phyloP scores from a whole-genome alignment of 2,888 invertebrate species.

The Myathropa florea region DNA sequence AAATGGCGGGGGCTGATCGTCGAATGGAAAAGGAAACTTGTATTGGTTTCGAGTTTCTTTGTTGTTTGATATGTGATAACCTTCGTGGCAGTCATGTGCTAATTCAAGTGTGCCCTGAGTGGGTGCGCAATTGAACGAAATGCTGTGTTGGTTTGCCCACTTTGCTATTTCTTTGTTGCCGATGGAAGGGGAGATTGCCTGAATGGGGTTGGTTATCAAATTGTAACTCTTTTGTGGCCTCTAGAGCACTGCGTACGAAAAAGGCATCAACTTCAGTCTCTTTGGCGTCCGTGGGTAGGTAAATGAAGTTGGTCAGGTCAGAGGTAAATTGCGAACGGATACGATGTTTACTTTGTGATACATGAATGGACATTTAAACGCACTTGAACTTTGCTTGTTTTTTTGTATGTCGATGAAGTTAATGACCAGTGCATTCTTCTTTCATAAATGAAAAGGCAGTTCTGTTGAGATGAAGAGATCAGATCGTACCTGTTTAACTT shows the following conservation, averaged over 20 bases:
- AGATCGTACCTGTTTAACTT: too few relatives aligned
- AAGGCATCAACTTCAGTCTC: neutral
- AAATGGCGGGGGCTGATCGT: neutral
- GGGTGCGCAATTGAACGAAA: conserved; percentile 47
- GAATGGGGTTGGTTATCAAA: neutral
- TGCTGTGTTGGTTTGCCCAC: conserved; percentile 19
- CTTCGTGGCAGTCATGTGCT: conserved; percentile 46
- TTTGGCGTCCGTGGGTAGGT: too few relatives aligned
- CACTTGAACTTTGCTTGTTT: too few relatives aligned
- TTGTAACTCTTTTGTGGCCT: neutral
- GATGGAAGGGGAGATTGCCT: neutral
- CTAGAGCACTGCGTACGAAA: neutral
- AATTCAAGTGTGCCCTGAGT: conserved; percentile 40
- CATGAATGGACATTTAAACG: too few relatives aligned
- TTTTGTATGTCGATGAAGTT: too few relatives aligned
- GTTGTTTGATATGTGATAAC: conserved; percentile 63
- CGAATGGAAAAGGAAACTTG: too few relatives aligned
- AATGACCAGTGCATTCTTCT: too few relatives aligned
- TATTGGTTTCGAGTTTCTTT: conserved; percentile 53
- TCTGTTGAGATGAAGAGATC: too few relatives aligned
- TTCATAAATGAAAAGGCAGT: too few relatives aligned
- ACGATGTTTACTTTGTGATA: too few relatives aligned
- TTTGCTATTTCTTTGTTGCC: conserved; percentile 3
- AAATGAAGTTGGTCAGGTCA: neutral
- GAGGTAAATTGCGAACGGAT: neutral